Percentiles rank a stretch among this genome's conserved stretches.
Conservation (phyloP, 2,113 vertebrate species). For the Corapipo altera region DNA sequence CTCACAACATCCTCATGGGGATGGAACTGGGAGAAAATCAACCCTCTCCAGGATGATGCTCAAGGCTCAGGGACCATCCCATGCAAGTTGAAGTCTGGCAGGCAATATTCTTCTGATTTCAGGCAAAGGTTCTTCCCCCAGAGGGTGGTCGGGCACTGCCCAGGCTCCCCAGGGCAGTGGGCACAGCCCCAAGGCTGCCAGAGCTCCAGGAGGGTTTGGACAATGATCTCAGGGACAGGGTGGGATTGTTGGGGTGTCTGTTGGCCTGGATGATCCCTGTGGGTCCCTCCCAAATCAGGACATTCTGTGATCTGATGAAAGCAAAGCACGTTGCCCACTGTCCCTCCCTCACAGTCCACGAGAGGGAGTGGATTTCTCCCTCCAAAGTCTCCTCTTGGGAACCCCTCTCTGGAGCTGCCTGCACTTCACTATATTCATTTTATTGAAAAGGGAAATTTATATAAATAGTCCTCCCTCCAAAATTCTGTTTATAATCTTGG, state of each 20-base stretch:
- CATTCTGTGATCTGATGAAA: fast-evolving
- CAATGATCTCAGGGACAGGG: not conserved
- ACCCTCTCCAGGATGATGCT: not conserved
- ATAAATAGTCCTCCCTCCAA: constrained; percentile 35
- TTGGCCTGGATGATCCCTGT: fast-evolving
- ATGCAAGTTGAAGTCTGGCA: not conserved
- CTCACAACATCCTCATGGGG: too few species aligned
- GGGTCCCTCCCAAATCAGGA: not conserved
- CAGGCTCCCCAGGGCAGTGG: not conserved
- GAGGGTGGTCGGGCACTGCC: not conserved
- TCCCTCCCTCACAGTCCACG: fast-evolving
- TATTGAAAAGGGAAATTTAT: constrained; percentile 29
- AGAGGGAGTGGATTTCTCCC: not conserved
- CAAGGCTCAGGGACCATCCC: not conserved
- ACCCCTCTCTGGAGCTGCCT: not conserved
- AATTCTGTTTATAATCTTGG: constrained; percentile 57
- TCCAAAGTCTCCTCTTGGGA: not conserved
- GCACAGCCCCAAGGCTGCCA: not conserved
- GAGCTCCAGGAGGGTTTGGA: not conserved
- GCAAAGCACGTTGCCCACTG: fast-evolving
- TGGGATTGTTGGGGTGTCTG: not conserved
- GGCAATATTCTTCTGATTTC: not conserved
- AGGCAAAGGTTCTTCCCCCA: not conserved
- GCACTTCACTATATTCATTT: not conserved
- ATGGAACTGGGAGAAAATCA: not conserved